Evolutionary conservation across 2,797 vertebrate genomes (phyloP), one percentile per base, ranked within the genome.

Genomic region (Anas bahamensis): DNA sequence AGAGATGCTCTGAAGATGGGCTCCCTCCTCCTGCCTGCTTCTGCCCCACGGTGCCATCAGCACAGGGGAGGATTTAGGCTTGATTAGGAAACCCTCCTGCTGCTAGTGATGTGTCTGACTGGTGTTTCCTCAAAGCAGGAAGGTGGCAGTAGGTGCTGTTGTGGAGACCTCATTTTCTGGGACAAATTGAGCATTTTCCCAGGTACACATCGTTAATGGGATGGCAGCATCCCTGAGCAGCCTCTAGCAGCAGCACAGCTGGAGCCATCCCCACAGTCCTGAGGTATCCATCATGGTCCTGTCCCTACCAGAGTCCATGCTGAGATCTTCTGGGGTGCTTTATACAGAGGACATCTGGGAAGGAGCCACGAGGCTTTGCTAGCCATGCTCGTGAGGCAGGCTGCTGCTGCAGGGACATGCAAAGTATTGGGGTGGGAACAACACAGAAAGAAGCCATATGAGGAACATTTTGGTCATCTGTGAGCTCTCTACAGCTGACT

Each of bases 401-500:
- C 33, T 85, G n/a, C 33, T 65, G 16, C 19, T 70, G 13, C 6
- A 1, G 22, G n/a, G 19, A 42, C 37, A 83, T 0, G 0, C 16
- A 22, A 0, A 0, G 31, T 37, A 33, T 29, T 0, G 0, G 13
- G 6, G 1, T 44, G n/a, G 13, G 24, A 92, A 53, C 5, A 80
- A 16, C 26, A 28, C 0, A 8, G 48, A 28, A 29, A 53, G 13
- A 60, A 52, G 9, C 22, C 17, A 4, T n/a, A 28, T 26, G 53
- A 84, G n/a, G 26, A 16, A 83, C 63, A n/a, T 74, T 42, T 28
- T 69, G 23, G 35, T 74, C 29, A 37, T 60, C 28, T 39, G 23
- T 61, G 39, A 56, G 19, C 13, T 75, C 18, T 52, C 24, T 59
- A 26, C 8, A 68, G 17, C 55, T 15, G 61, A 1, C 23, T 69